These are phyloP conservation scores for Acrocephalus arundinaceus DNA, from an alignment of 2,113 vertebrate genomes.

Conservation along the genomic window DNA sequence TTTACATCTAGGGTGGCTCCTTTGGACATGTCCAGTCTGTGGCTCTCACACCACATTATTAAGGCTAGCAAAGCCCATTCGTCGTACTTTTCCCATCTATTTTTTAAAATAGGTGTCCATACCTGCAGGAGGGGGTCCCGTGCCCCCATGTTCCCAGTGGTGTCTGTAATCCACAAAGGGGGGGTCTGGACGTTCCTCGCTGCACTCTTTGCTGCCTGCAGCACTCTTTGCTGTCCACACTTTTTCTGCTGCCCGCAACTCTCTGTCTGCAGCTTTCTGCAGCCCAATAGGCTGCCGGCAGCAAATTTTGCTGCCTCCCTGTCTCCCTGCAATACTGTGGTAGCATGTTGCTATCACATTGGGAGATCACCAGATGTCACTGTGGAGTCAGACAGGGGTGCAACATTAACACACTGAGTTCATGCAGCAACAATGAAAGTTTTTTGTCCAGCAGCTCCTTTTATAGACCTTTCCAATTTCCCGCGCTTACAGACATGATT, in stretches of 20 bases:
- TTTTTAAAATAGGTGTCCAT: not conserved
- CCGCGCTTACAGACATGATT: too few species aligned
- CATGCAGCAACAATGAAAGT: not conserved
- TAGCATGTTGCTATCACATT: not conserved
- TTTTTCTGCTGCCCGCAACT: not conserved
- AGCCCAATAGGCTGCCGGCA: not conserved
- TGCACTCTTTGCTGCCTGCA: not conserved
- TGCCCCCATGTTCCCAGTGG: not conserved
- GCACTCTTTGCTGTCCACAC: too few species aligned
- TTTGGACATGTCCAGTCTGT: not conserved
- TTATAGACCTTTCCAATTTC: too few species aligned
- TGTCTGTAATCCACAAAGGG: not conserved
- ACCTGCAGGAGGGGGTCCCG: not conserved
- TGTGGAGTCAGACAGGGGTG: not conserved
- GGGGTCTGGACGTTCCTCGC: not conserved
- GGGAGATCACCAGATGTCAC: not conserved
- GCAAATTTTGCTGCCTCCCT: not conserved
- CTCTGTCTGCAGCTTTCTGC: not conserved
- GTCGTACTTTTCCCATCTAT: not conserved
- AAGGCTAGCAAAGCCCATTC: not conserved
- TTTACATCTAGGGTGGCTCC: not conserved
- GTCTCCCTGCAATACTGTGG: not conserved
- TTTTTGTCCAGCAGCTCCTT: too few species aligned
- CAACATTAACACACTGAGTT: not conserved
- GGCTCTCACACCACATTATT: not conserved